Evolutionary conservation across 2,888 invertebrate species (phyloP).

Genomic region (Drosophila mimica): DNA sequence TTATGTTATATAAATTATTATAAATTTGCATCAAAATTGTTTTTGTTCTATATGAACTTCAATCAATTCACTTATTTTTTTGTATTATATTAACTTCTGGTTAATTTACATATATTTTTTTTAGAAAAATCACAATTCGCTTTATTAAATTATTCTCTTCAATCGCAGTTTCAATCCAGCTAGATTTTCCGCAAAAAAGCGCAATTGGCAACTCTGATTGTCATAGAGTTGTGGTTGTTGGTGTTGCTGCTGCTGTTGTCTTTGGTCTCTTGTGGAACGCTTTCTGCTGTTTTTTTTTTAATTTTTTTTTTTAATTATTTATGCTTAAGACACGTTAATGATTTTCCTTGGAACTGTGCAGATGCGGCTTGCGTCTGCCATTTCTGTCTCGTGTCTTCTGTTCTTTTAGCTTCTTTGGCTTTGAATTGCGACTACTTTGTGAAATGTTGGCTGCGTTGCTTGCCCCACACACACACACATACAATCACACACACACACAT

Average conservation of each 20-base stretch:
- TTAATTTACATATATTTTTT: background rate
- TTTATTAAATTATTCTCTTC: background rate
- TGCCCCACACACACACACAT: slow-evolving; percentile 12
- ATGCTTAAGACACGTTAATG: slow-evolving; percentile 78
- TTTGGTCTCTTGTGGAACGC: slow-evolving; percentile 32
- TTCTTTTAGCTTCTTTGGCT: slow-evolving; percentile 1
- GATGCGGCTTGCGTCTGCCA: slow-evolving; percentile 13
- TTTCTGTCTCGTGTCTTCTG: slow-evolving; percentile 6
- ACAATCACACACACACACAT: background rate
- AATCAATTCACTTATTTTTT: background rate
- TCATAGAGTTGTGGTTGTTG: slow-evolving; percentile 28
- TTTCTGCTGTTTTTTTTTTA: slow-evolving; percentile 64
- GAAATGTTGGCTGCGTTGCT: slow-evolving; percentile 22
- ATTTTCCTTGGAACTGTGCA: slow-evolving; percentile 67
- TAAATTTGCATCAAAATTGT: background rate
- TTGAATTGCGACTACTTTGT: slow-evolving; percentile 5
- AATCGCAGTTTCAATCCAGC: background rate
- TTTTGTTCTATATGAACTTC: background rate
- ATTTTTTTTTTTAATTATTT: slow-evolving; percentile 71
- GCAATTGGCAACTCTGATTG: slow-evolving; percentile 1
- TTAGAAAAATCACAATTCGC: background rate
- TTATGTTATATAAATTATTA: too few species aligned
- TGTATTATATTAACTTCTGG: background rate
- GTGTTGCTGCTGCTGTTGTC: slow-evolving; percentile 11
- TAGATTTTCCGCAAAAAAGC: background rate